A percentile compares a stretch with the other conserved stretches of the same genome.
phyloP scores from a whole-genome alignment of 2,888 invertebrate genomes.

The Caenorhabditis parvicauda region DNA sequence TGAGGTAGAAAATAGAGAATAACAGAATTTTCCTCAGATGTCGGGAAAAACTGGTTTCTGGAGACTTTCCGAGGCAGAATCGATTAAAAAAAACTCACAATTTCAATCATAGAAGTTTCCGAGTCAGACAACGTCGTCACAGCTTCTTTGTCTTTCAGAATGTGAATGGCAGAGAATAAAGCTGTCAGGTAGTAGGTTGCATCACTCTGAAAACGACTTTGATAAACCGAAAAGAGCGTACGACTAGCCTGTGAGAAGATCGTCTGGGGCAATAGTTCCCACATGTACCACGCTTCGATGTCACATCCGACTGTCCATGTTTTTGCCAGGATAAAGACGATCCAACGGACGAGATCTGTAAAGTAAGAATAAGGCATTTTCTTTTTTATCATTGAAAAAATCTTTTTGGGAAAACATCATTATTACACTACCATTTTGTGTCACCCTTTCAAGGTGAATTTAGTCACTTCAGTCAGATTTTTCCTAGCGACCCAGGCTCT shows the following conservation, averaged over 20 bases:
- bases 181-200: constrained; percentile 92
- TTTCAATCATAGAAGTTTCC: constrained; percentile 6
- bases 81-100: constrained; percentile 6
- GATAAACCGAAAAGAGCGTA: too few species aligned
- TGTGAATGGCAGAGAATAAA: constrained; percentile 85
- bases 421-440: neutral
- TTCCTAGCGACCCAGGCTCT: too few species aligned
- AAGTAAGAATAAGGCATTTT: constrained; percentile 58
- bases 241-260: constrained; percentile 66
- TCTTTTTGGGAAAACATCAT: too few species aligned
- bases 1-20: too few species aligned
- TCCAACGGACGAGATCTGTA: constrained; percentile 84
- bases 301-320: constrained; percentile 87
- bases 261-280: constrained; percentile 84
- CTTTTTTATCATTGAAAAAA: neutral
- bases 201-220: too few species aligned
- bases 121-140: constrained; percentile 34
- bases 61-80: too few species aligned
- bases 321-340: constrained; percentile 86
- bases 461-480: too few species aligned
- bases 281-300: constrained; percentile 93
- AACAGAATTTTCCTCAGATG: too few species aligned
- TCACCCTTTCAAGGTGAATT: too few species aligned
- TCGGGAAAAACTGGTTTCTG: too few species aligned
- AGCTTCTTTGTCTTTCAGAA: constrained; percentile 73